These are phyloP conservation scores for Zygogramma bicolorata DNA, from an alignment of 2,888 invertebrate species.

Conservation along the genomic window DNA sequence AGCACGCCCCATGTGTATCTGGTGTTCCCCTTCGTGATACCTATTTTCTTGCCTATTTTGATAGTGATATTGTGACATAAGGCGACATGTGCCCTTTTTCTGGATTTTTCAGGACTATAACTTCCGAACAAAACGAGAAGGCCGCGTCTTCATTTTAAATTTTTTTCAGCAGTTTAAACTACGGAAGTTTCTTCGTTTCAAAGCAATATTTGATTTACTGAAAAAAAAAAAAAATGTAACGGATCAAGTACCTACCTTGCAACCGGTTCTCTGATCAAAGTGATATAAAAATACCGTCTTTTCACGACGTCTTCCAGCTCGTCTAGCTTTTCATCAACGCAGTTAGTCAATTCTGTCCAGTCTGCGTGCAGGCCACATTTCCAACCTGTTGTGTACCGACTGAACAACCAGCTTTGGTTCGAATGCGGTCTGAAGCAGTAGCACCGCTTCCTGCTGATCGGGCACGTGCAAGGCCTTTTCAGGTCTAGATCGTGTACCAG, in stretches of 20 bases:
- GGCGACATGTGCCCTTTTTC: no score
- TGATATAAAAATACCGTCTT: constrained; percentile 92
- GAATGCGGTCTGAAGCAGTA: constrained; percentile 93
- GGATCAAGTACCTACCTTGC: constrained; percentile 67
- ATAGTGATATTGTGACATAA: no score
- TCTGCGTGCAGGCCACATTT: constrained; percentile 98
- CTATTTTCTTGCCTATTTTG: no score
- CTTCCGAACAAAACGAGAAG: no score
- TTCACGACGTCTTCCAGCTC: constrained; percentile 81
- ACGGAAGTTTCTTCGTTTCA: no score
- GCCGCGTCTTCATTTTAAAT: no score
- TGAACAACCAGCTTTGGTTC: constrained; percentile 97
- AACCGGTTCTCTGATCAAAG: constrained; percentile 93
- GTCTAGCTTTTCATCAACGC: constrained; percentile 92
- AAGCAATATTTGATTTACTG: not conserved
- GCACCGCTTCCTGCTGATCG: constrained; percentile 87
- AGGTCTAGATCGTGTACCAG: constrained; percentile 94
- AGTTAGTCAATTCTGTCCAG: constrained; percentile 95
- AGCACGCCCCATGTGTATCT: no score
- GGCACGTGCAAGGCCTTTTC: constrained; percentile 94
- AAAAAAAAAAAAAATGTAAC: not conserved
- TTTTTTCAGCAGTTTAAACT: no score
- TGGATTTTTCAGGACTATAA: no score
- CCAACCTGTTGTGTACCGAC: constrained; percentile 97
- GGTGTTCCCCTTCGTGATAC: no score